Percentiles rank a stretch among this genome's conserved stretches.
Evolutionary conservation across 2,888 invertebrate species (phyloP).

Genomic region (Limulus polyphemus): DNA sequence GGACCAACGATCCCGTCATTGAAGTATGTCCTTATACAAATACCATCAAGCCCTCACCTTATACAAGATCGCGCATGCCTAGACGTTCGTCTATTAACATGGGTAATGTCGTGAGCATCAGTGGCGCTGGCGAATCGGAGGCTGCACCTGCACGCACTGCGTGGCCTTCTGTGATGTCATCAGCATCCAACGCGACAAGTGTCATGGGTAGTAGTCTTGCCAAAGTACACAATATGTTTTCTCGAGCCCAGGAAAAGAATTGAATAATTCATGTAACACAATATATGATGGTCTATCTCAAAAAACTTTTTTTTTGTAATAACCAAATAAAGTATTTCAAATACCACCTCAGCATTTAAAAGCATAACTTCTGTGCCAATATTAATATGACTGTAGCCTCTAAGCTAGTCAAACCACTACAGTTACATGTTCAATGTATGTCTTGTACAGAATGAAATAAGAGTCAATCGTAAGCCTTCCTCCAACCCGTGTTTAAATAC

Average conservation of each 20-base stretch:
- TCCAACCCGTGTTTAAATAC: too few species aligned
- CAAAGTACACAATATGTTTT: slow-evolving; percentile 15
- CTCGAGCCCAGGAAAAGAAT: slow-evolving; percentile 14
- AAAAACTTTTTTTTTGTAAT: too few species aligned
- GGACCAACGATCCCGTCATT: slow-evolving; percentile 38
- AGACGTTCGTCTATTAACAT: slow-evolving; percentile 20
- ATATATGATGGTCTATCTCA: too few species aligned
- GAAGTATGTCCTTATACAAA: slow-evolving; percentile 36
- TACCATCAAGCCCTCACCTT: slow-evolving; percentile 31
- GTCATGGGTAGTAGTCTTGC: slow-evolving; percentile 19
- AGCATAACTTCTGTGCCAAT: too few species aligned
- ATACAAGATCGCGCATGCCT: slow-evolving; percentile 22
- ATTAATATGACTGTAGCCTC: too few species aligned
- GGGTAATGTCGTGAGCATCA: neutral
- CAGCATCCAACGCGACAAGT: slow-evolving; percentile 24
- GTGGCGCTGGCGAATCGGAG: slow-evolving; percentile 8
- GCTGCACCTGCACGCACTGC: slow-evolving; percentile 10
- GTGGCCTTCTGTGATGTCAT: slow-evolving; percentile 20
- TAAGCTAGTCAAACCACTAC: too few species aligned
- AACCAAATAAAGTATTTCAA: too few species aligned
- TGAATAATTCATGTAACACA: neutral
- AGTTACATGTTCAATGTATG: too few species aligned
- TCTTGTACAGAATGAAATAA: too few species aligned
- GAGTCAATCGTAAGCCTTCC: too few species aligned
- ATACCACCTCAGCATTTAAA: too few species aligned